Evolutionary conservation across 2,888 invertebrate genomes (phyloP).

Genomic region (Subacronicta megacephala): DNA sequence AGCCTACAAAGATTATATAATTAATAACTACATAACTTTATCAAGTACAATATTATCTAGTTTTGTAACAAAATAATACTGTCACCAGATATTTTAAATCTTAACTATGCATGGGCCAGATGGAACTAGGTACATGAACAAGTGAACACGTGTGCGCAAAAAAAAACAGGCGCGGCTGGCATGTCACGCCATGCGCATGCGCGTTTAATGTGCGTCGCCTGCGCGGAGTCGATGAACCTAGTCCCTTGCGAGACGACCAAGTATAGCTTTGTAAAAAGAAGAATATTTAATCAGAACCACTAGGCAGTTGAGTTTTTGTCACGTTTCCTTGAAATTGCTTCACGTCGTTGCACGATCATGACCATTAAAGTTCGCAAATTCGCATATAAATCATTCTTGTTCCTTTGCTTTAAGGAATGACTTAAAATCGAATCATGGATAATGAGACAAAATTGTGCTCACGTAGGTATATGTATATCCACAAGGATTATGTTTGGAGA

Average conservation of each 20-base stretch:
- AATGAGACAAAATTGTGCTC: too few relatives aligned
- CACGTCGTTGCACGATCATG: background rate
- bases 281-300: slow-evolving; percentile 8
- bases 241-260: slow-evolving; percentile 22
- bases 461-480: too few relatives aligned
- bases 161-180: slow-evolving; percentile 31
- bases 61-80: background rate
- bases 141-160: slow-evolving; percentile 56
- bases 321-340: slow-evolving; percentile 3
- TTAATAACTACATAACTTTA: too few relatives aligned
- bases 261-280: slow-evolving; percentile 33
- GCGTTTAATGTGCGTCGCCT: slow-evolving; percentile 31
- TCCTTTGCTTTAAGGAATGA: background rate
- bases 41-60: too few relatives aligned
- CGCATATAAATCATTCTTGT: too few relatives aligned
- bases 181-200: slow-evolving; percentile 26
- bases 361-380: background rate
- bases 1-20: too few relatives aligned
- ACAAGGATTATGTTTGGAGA: too few relatives aligned
- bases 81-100: slow-evolving; percentile 20
- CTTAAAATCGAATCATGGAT: slow-evolving; percentile 1
- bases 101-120: slow-evolving; percentile 43
- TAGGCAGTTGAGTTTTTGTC: slow-evolving; percentile 11
- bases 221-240: slow-evolving; percentile 50
- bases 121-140: slow-evolving; percentile 33